Conservation (phyloP, 92 coral and sea anemone species). For the Paramuricea clavata region DNA sequence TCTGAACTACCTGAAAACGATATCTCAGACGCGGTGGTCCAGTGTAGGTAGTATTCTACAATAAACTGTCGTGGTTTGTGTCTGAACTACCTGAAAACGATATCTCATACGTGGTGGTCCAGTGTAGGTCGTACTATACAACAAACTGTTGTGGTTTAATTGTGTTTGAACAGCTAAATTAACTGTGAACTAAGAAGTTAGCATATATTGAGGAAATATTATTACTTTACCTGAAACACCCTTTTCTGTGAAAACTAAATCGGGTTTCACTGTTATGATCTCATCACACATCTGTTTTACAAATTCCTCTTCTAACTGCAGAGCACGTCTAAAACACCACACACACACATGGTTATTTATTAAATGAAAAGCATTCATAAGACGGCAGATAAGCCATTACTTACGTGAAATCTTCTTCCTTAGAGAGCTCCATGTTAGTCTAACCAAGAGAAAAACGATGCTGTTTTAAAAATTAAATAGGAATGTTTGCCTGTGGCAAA, state of each 20-base stretch:
- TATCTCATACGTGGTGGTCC: too few relatives aligned
- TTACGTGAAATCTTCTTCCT: conserved; percentile 91
- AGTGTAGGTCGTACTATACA: too few relatives aligned
- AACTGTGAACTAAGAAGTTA: too few relatives aligned
- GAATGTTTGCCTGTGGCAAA: too few relatives aligned
- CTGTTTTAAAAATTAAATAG: background rate
- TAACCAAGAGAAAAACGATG: conserved; percentile 48
- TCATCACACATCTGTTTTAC: conserved; percentile 92
- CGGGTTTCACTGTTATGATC: conserved; percentile 95
- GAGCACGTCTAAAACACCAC: conserved; percentile 78
- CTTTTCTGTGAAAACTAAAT: conserved; percentile 94
- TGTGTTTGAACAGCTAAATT: too few relatives aligned
- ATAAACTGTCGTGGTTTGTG: too few relatives aligned
- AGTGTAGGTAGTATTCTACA: too few relatives aligned
- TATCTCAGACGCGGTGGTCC: too few relatives aligned
- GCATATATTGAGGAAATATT: too few relatives aligned
- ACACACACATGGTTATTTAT: background rate
- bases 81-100: too few relatives aligned
- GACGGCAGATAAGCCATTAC: conserved; percentile 22
- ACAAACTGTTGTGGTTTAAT: too few relatives aligned
- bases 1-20: too few relatives aligned
- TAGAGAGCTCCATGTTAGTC: conserved; percentile 92
- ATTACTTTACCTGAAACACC: conserved; percentile 96
- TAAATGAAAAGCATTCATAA: background rate
- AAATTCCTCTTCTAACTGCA: conserved; percentile 92